A percentile compares a stretch with the other conserved stretches of the same genome.
phyloP scores from a whole-genome alignment of 2,888 invertebrate genomes.

The Agonopterix heracliana region DNA sequence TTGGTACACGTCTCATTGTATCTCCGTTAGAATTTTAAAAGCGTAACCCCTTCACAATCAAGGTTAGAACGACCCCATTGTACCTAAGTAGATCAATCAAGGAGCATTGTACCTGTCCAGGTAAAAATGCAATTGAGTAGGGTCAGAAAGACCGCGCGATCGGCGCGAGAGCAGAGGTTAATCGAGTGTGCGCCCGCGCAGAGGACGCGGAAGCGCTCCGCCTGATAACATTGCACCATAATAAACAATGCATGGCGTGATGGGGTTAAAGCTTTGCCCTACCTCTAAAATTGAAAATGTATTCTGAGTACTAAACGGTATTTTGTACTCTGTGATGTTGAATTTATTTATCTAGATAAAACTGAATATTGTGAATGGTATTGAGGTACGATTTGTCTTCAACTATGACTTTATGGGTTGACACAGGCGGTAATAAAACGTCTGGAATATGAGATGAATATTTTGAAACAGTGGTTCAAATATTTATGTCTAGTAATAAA shows the following conservation, averaged over 20 bases:
- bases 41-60: neutral
- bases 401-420: no score
- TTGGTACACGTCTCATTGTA: no score
- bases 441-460: no score
- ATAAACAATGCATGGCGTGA: constrained; percentile 40
- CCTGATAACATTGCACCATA: constrained; percentile 36
- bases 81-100: constrained; percentile 42
- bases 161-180: constrained; percentile 54
- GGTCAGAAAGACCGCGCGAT: constrained; percentile 29
- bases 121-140: constrained; percentile 45
- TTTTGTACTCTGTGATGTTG: neutral
- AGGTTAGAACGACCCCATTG: constrained; percentile 5
- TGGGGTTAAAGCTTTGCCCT: constrained; percentile 6
- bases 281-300: constrained; percentile 6
- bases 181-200: constrained; percentile 44
- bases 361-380: neutral
- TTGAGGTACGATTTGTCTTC: no score
- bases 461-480: neutral
- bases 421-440: no score
- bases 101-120: constrained; percentile 32
- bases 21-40: no score
- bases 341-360: neutral
- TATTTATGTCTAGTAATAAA: constrained; percentile 5
- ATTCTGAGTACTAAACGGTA: neutral
- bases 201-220: constrained; percentile 36